A percentile compares a stretch with the other conserved stretches of the same genome.
These are phyloP conservation scores for Thalassaphorura encarpata DNA, from an alignment of 1,140 invertebrate genomes.

Conservation along the genomic window DNA sequence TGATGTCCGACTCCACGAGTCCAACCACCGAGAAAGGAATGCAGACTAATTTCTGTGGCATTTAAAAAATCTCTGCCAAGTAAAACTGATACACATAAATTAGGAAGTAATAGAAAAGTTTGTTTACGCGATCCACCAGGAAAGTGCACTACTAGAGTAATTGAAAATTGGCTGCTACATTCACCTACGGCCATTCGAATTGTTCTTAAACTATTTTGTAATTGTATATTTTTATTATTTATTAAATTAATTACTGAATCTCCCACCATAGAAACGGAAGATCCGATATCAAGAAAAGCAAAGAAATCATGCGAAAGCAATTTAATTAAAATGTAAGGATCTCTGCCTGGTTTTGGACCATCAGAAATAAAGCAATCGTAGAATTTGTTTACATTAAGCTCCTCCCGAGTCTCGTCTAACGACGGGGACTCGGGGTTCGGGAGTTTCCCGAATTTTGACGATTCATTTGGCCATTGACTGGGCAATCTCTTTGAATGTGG, in stretches of 20 bases:
- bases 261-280: slow-evolving; percentile 7
- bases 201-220: neutral
- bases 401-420: too few relatives aligned
- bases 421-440: too few relatives aligned
- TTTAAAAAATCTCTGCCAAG: slow-evolving; percentile 23
- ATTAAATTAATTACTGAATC: slow-evolving; percentile 2
- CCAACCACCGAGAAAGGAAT: slow-evolving; percentile 6
- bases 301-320: slow-evolving; percentile 5
- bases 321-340: slow-evolving; percentile 10
- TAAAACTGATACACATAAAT: neutral
- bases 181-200: neutral
- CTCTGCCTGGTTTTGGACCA: too few relatives aligned
- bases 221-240: slow-evolving; percentile 5
- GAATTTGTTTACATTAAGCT: too few relatives aligned
- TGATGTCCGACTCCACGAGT: slow-evolving; percentile 1
- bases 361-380: too few relatives aligned
- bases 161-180: neutral
- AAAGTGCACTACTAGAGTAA: slow-evolving; percentile 1
- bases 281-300: slow-evolving; percentile 19
- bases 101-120: slow-evolving; percentile 11
- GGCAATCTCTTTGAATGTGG: too few relatives aligned
- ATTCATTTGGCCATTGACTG: too few relatives aligned
- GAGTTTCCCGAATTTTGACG: too few relatives aligned
- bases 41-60: slow-evolving; percentile 5
- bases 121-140: neutral